Evolutionary conservation across 1,140 invertebrate species (phyloP).

Genomic region (Ectropis grisescens): DNA sequence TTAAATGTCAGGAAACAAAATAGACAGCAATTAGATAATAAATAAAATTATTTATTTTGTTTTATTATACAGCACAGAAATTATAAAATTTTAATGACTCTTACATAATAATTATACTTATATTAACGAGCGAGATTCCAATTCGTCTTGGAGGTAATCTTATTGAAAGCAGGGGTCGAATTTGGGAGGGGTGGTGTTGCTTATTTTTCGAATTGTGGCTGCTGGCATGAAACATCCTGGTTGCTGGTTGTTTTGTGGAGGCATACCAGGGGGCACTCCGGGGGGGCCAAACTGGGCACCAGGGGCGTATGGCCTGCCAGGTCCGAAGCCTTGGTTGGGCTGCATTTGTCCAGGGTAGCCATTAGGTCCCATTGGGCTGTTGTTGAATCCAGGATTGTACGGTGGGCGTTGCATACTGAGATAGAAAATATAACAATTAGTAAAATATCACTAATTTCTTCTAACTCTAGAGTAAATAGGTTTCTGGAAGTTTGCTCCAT

Average conservation of each 20-base stretch:
- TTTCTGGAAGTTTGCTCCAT: too few relatives aligned
- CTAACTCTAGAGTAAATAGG: too few relatives aligned
- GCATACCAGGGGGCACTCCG: not conserved
- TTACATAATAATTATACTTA: not conserved
- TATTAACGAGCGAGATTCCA: too few relatives aligned
- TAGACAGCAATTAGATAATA: too few relatives aligned
- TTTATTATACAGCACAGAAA: too few relatives aligned
- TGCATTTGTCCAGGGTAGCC: slow-evolving; percentile 7
- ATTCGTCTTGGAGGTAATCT: too few relatives aligned
- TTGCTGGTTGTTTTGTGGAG: slow-evolving; percentile 4
- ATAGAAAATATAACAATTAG: too few relatives aligned
- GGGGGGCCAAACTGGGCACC: not conserved
- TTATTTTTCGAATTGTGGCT: slow-evolving; percentile 20
- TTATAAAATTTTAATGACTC: too few relatives aligned
- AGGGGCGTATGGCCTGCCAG: not conserved
- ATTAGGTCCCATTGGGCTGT: slow-evolving; percentile 3
- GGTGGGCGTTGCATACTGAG: slow-evolving; percentile 19
- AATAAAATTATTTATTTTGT: too few relatives aligned
- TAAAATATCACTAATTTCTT: too few relatives aligned
- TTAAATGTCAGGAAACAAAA: too few relatives aligned
- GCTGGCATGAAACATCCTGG: slow-evolving; percentile 22
- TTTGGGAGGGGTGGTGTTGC: slow-evolving; percentile 17
- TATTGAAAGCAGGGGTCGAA: slow-evolving; percentile 3
- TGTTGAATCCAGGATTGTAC: slow-evolving; percentile 8
- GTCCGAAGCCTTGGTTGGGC: not conserved